Evolutionary conservation across 2,888 invertebrate genomes (phyloP).

Genomic region (Acheta domesticus): DNA sequence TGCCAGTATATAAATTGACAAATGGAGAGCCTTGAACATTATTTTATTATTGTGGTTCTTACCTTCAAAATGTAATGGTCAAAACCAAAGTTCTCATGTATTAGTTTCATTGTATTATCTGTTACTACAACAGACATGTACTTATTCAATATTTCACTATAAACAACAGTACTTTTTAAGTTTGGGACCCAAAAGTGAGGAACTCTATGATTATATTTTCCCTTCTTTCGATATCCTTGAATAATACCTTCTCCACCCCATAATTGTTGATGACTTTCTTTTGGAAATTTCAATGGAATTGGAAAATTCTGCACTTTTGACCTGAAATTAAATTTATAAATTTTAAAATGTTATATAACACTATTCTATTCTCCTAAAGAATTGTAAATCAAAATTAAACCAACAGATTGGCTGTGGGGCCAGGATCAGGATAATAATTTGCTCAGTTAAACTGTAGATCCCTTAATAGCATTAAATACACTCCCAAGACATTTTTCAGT

Average conservation of each 20-base stretch:
- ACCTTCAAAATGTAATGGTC: constrained; percentile 91
- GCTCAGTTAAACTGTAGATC: too few relatives aligned
- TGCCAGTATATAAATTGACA: constrained; percentile 31
- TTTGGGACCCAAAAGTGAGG: constrained; percentile 87
- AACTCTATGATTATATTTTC: constrained; percentile 59
- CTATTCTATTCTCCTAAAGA: too few relatives aligned
- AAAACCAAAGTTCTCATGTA: constrained; percentile 87
- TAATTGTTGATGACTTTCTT: constrained; percentile 77
- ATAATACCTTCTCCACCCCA: constrained; percentile 97
- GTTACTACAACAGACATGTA: constrained; percentile 82
- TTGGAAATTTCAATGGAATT: constrained; percentile 72
- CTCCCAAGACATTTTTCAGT: too few relatives aligned
- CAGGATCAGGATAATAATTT: too few relatives aligned
- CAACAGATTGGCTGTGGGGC: too few relatives aligned
- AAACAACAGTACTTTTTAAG: constrained; percentile 74
- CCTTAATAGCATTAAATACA: too few relatives aligned
- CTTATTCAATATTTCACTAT: constrained; percentile 85
- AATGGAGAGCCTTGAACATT: background rate
- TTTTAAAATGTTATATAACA: constrained; percentile 28
- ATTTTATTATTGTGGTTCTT: constrained; percentile 28
- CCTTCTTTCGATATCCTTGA: constrained; percentile 75
- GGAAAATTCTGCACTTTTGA: constrained; percentile 70
- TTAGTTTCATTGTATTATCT: constrained; percentile 73
- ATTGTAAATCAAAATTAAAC: too few relatives aligned
- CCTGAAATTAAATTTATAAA: constrained; percentile 44